A percentile compares a stretch with the other conserved stretches of the same genome.
phyloP scores from a whole-genome alignment of 2,113 vertebrate genomes.

The Rhea pennata region DNA sequence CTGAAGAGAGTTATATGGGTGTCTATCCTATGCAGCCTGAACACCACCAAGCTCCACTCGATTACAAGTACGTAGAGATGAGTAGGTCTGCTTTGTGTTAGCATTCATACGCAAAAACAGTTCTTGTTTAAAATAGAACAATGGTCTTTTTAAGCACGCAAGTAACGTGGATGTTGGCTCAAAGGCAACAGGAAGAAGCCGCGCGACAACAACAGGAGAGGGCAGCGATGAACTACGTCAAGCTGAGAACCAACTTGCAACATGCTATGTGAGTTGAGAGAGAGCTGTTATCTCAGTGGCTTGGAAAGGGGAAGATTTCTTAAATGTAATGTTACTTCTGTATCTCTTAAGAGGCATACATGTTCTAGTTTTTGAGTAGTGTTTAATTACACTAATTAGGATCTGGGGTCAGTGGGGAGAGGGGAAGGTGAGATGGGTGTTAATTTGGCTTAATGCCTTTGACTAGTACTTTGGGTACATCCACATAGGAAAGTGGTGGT shows the following conservation, averaged over 20 bases:
- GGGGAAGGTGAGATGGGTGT: too few relatives aligned
- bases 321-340: background rate
- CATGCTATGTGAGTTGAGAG: conserved; percentile 92
- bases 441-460: background rate
- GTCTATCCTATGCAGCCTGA: conserved; percentile 94
- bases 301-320: background rate
- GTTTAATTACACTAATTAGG: background rate
- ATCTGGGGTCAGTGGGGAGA: too few relatives aligned
- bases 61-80: conserved; percentile 92
- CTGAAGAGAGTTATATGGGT: conserved; percentile 93
- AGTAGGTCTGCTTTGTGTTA: conserved; percentile 65
- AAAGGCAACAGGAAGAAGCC: conserved; percentile 94
- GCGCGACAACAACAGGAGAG: conserved; percentile 95
- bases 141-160: conserved; percentile 90
- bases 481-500: background rate
- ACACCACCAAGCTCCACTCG: conserved; percentile 92
- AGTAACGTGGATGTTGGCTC: conserved; percentile 99
- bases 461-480: background rate
- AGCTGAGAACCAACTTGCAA: conserved; percentile 98
- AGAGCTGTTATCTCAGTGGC: background rate
- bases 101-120: conserved; percentile 69
- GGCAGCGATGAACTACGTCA: conserved; percentile 95
- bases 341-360: fast-evolving
- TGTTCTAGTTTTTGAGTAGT: background rate
- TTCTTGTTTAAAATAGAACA: conserved; percentile 81